phyloP scores from a whole-genome alignment of 2,797 vertebrate species.

The Taenioides sp. region DNA sequence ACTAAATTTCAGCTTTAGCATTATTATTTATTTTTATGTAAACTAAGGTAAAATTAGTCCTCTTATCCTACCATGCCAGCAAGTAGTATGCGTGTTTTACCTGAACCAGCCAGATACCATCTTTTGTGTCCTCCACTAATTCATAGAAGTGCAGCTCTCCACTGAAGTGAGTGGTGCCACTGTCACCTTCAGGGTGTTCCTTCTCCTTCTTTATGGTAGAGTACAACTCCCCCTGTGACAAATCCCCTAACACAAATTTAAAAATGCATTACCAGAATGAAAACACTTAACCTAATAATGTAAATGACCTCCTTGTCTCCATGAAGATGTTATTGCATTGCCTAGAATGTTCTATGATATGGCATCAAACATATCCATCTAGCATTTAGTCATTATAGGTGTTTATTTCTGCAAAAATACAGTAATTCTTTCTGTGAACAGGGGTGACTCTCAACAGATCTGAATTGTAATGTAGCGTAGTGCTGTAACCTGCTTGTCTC shows the following conservation, averaged over 20 bases:
- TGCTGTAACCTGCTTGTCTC: no score
- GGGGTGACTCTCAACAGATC: no score
- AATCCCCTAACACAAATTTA: conserved; percentile 78
- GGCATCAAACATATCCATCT: no score
- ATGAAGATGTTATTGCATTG: no score
- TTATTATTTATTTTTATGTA: background rate
- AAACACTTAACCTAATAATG: background rate
- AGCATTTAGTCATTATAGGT: no score
- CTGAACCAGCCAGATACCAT: conserved; percentile 98
- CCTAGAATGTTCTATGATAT: no score
- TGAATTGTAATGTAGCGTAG: no score
- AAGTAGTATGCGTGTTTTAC: conserved; percentile 27
- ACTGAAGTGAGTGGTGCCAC: conserved; percentile 88
- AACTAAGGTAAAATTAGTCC: background rate
- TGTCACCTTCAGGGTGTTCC: conserved; percentile 85
- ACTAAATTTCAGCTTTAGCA: no score
- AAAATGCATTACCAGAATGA: background rate
- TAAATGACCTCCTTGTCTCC: no score
- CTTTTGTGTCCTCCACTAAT: conserved; percentile 96
- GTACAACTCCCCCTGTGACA: conserved; percentile 96
- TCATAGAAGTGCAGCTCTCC: conserved; percentile 99
- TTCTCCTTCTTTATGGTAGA: conserved; percentile 92
- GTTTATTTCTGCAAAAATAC: no score
- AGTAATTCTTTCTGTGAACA: no score
- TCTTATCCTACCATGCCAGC: no score